Percentiles rank a stretch among this genome's conserved stretches.
phyloP scores from a whole-genome alignment of 2,113 vertebrate genomes.

The Ovibos moschatus region DNA sequence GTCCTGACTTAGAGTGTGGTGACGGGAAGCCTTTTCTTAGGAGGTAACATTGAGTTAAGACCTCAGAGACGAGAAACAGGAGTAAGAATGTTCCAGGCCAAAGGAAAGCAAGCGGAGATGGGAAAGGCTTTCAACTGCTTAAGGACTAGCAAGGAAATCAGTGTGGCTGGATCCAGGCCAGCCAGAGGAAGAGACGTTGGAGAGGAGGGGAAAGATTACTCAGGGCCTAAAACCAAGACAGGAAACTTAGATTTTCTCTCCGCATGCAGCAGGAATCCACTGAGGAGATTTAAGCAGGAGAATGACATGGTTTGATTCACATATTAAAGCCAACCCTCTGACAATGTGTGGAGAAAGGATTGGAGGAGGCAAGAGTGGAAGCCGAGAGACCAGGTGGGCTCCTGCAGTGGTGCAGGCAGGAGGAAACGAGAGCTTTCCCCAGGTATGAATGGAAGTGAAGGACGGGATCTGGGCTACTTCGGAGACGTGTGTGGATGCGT shows the following conservation, averaged over 20 bases:
- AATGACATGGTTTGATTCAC: background rate
- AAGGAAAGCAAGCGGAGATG: background rate
- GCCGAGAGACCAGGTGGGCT: background rate
- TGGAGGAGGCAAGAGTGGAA: background rate
- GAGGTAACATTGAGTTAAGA: background rate
- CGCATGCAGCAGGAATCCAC: background rate
- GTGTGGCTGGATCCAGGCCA: background rate
- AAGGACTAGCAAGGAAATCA: background rate
- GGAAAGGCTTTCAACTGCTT: background rate
- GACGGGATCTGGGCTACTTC: background rate
- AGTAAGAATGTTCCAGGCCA: background rate
- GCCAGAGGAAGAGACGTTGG: background rate
- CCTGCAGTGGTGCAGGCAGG: background rate
- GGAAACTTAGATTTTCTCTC: background rate
- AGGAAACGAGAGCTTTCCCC: background rate
- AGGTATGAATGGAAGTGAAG: too few relatives aligned
- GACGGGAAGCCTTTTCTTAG: background rate
- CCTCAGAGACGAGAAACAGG: background rate
- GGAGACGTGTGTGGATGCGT: background rate
- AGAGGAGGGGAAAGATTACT: background rate
- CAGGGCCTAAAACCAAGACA: background rate
- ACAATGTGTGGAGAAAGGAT: background rate
- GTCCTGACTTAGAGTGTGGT: background rate
- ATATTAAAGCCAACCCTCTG: background rate
- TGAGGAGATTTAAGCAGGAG: background rate